Percentiles rank a stretch among this genome's conserved stretches.
These are phyloP conservation scores for Auanema freiburgensis DNA, from an alignment of 2,888 invertebrate species.

Conservation along the genomic window DNA sequence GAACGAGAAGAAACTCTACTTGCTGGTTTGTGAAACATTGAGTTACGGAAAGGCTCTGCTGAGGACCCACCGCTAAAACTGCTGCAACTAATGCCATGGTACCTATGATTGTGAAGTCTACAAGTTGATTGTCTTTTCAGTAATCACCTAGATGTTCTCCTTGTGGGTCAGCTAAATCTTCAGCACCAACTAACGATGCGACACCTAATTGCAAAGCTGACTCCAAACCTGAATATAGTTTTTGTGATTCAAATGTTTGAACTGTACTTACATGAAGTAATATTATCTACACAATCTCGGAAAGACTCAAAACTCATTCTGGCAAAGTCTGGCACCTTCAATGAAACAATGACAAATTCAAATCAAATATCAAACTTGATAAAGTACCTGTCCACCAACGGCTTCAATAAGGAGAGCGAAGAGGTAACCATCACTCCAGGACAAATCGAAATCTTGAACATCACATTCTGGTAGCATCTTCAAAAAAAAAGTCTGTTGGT, in stretches of 20 bases:
- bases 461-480: constrained; percentile 47
- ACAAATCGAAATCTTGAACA: constrained; percentile 73
- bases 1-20: constrained; percentile 15
- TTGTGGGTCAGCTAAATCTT: constrained; percentile 90
- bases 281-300: constrained; percentile 48
- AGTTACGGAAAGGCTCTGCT: constrained; percentile 31
- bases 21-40: constrained; percentile 49
- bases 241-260: neutral
- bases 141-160: constrained; percentile 83
- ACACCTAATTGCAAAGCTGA: constrained; percentile 76
- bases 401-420: constrained; percentile 85
- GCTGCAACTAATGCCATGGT: constrained; percentile 96
- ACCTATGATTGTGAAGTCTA: constrained; percentile 26
- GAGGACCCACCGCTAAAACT: constrained; percentile 67
- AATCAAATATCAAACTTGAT: neutral
- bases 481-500: constrained; percentile 5
- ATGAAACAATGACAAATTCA: neutral
- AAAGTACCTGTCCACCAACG: constrained; percentile 79
- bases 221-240: constrained; percentile 69
- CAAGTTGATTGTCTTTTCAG: constrained; percentile 4
- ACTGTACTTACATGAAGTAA: constrained; percentile 34
- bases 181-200: constrained; percentile 84
- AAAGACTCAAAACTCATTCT: constrained; percentile 51
- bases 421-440: constrained; percentile 93
- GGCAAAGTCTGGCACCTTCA: constrained; percentile 34